These are phyloP conservation scores for Hesperophylax magnus DNA, from an alignment of 1,140 invertebrate genomes.

Conservation along the genomic window DNA sequence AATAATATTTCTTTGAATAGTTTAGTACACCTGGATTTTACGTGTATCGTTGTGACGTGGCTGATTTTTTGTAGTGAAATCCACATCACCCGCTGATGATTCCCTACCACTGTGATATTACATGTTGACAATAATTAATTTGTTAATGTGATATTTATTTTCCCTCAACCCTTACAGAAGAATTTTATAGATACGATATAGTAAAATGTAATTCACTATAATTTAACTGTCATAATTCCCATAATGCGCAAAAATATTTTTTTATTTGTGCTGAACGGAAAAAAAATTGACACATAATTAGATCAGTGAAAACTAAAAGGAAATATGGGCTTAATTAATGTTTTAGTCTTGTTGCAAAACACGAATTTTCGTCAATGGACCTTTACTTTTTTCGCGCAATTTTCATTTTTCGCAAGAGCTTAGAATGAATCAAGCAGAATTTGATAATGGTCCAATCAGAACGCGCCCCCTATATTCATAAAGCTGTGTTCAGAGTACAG, in stretches of 20 bases:
- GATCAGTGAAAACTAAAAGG: no score
- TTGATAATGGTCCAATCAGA: conserved; percentile 13
- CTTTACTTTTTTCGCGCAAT: not conserved
- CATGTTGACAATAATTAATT: not conserved
- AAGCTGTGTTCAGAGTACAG: not conserved
- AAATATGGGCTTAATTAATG: no score
- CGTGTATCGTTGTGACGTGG: conserved; percentile 17
- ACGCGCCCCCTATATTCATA: not conserved
- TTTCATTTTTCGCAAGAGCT: not conserved
- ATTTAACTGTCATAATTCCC: no score
- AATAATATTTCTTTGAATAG: not conserved
- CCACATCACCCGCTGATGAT: not conserved
- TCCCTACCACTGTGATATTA: not conserved
- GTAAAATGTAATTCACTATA: no score
- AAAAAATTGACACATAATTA: no score
- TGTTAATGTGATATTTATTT: no score
- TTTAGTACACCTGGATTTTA: not conserved
- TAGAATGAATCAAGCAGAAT: not conserved
- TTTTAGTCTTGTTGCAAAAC: no score
- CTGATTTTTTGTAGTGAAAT: not conserved
- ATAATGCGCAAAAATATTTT: no score
- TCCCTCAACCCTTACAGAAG: no score
- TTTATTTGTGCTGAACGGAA: no score
- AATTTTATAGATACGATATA: no score
- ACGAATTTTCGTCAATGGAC: not conserved